Evolutionary conservation across 2,113 vertebrate species (phyloP).

Genomic region (Australoheros scitulus): DNA sequence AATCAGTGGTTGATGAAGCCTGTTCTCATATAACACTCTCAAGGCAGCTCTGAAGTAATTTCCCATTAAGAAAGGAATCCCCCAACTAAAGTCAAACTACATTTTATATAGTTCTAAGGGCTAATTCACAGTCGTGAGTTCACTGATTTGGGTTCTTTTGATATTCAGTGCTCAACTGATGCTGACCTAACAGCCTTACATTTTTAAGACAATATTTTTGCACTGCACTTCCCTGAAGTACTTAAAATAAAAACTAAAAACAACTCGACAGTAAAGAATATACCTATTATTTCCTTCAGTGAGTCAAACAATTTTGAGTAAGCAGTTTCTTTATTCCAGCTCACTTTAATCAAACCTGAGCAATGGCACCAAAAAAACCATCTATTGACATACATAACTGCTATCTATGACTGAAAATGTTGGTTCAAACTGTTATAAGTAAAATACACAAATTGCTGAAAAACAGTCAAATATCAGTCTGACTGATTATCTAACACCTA

Average conservation of each 20-base stretch:
- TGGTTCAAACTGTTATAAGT: not conserved
- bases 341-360: not conserved
- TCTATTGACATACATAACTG: not conserved
- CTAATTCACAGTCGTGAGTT: not conserved
- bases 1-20: not conserved
- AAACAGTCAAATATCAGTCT: constrained; percentile 12
- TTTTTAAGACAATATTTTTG: not conserved
- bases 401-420: no score
- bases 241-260: not conserved
- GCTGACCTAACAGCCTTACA: not conserved
- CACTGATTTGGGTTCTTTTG: not conserved
- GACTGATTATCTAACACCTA: constrained; percentile 38
- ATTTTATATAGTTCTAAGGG: not conserved
- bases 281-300: no score
- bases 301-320: not conserved
- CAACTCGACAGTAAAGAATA: not conserved
- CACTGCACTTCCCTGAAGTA: not conserved
- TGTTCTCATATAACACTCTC: not conserved
- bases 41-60: not conserved
- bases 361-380: not conserved
- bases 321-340: not conserved
- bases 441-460: constrained; percentile 10
- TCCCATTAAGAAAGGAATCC: no score
- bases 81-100: not conserved
- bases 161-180: not conserved